phyloP scores from a whole-genome alignment of 2,797 vertebrate species.

The Ambastaia sidthimunki region DNA sequence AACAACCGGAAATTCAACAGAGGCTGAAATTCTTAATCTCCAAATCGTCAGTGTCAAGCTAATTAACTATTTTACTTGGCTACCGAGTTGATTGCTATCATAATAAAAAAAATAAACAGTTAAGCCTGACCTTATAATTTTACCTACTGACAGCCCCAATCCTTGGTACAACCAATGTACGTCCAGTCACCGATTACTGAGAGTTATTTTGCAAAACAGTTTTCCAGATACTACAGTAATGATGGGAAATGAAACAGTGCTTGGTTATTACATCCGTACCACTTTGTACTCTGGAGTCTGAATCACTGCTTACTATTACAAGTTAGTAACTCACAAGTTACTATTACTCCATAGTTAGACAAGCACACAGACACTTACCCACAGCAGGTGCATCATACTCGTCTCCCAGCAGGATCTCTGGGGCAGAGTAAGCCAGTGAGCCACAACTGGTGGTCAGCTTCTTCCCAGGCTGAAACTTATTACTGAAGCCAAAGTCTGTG shows the following conservation, averaged over 20 bases:
- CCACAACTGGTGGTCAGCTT: conserved; percentile 98
- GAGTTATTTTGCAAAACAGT: neutral
- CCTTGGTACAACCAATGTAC: neutral
- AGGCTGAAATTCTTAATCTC: too few relatives aligned
- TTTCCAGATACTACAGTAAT: neutral
- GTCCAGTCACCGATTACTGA: neutral
- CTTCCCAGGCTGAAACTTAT: conserved; percentile 98
- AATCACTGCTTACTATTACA: too few relatives aligned
- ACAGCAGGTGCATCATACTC: conserved; percentile 98
- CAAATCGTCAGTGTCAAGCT: too few relatives aligned
- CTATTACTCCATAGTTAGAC: neutral
- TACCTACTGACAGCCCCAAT: neutral
- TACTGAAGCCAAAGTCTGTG: conserved; percentile 99
- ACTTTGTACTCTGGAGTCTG: neutral
- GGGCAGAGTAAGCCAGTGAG: conserved; percentile 95
- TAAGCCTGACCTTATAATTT: neutral
- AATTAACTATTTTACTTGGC: too few relatives aligned
- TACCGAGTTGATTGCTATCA: too few relatives aligned
- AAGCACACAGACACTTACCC: conserved; percentile 73
- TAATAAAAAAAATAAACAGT: too few relatives aligned
- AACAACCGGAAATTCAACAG: too few relatives aligned
- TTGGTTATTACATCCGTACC: neutral
- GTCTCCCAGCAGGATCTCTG: conserved; percentile 95
- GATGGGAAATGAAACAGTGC: too few relatives aligned
- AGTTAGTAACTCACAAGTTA: too few relatives aligned